These are phyloP conservation scores for Bubo scandiacus DNA, from an alignment of 2,113 vertebrate species.

Conservation along the genomic window DNA sequence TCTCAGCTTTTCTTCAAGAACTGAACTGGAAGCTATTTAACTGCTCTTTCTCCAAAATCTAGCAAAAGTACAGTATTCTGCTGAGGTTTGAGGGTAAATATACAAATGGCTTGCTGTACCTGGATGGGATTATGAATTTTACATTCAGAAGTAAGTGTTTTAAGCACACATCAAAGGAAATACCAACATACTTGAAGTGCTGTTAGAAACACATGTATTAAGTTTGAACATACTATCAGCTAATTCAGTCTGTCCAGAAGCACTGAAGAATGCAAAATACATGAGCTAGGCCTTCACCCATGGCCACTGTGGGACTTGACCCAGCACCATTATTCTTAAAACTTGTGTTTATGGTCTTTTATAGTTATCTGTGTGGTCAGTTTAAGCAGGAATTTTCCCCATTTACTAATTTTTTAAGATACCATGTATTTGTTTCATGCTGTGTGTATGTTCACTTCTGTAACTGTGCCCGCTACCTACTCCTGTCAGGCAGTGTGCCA, in stretches of 20 bases:
- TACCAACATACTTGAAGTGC: not conserved
- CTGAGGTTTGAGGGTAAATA: not conserved
- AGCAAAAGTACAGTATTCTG: not conserved
- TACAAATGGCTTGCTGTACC: not conserved
- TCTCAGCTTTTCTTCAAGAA: not conserved
- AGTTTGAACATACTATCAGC: not conserved
- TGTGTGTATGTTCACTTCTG: not conserved
- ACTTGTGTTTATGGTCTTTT: not conserved
- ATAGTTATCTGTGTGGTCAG: not conserved
- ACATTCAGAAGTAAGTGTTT: not conserved
- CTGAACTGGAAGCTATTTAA: not conserved
- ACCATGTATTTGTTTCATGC: fast-evolving
- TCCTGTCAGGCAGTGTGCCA: not conserved
- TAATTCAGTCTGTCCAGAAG: not conserved
- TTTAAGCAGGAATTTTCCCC: not conserved
- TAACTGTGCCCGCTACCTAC: not conserved
- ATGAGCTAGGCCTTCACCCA: not conserved
- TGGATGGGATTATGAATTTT: not conserved
- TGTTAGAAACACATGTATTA: not conserved
- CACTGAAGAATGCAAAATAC: not conserved
- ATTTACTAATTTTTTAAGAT: not conserved
- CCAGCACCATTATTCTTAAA: not conserved
- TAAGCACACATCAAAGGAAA: not conserved
- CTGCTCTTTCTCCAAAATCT: not conserved
- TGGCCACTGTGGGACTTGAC: not conserved